Base-by-base conservation (phyloP, 2,888 invertebrate genomes). In the Acleris cristana region DNA sequence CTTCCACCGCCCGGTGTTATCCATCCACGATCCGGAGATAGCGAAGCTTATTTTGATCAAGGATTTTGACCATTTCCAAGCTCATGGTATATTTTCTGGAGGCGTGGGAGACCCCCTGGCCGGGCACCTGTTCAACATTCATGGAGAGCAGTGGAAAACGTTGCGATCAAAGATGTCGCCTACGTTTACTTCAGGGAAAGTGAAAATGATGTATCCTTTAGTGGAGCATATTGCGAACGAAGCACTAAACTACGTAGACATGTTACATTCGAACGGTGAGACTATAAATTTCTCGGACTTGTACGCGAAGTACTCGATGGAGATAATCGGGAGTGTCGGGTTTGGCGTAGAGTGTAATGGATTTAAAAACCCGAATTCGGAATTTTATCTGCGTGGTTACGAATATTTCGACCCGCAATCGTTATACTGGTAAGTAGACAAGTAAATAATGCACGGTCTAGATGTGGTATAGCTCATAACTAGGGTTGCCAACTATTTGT, bases 131-230 rank as follows among this genome's bases (percentile, higher is more conserved):
- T 95, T 95, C 74, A 90, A 94, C 66, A 79, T 94, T 53, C 88
- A 90, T 56, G 95, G 94, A 0, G 85, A 92, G 10, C 88, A 93
- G 59, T 96, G 96, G 96, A 95, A 93, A 76, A 90, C 87, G 57
- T 81, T 96, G 30, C 89, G 96, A 18, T 73, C 91, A 0, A 95
- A 95, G 74, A 83, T 96, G 75, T 93, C 95, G 0, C 95, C 96
- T 0, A 93, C 95, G 0, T 96, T 96, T 77, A 94, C 96, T 0
- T 93, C 95, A 0, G 95, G 94, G 8, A 96, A 95, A 82, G 82
- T 96, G 57, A 96, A 95, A 79, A 91, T 85, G 2, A 95, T 96
- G 94, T 95, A 95, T 73, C 88, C 88, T 0, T 92, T 94, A 0
- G 93, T 95, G 14, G 89, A 94, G 51, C 86, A 93, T 45, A 94